phyloP scores from a whole-genome alignment of 2,888 invertebrate genomes.

The Cheilosia pagana region DNA sequence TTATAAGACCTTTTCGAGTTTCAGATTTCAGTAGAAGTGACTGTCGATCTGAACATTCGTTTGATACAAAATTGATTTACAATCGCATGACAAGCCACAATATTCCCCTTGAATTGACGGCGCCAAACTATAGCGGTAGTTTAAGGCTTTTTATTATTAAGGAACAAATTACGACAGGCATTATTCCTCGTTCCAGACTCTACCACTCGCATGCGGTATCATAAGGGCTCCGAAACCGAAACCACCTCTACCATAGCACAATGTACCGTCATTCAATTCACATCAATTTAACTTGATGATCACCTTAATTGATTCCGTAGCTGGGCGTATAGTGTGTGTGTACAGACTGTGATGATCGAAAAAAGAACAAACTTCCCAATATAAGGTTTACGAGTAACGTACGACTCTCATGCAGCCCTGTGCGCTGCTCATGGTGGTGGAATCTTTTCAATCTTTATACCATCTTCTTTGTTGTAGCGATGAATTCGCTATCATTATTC shows the following conservation, averaged over 20 bases:
- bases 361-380: slow-evolving; percentile 64
- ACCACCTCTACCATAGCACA: slow-evolving; percentile 52
- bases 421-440: slow-evolving; percentile 30
- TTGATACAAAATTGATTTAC: too few species aligned
- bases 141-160: slow-evolving; percentile 6
- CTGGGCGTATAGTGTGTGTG: slow-evolving; percentile 21
- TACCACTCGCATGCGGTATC: slow-evolving; percentile 39
- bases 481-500: slow-evolving; percentile 74
- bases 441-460: slow-evolving; percentile 47
- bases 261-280: slow-evolving; percentile 71
- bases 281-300: slow-evolving; percentile 74
- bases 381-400: slow-evolving; percentile 60
- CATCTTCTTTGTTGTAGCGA: slow-evolving; percentile 50
- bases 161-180: slow-evolving; percentile 34
- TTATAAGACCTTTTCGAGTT: too few species aligned
- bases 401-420: slow-evolving; percentile 29
- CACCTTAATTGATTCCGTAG: slow-evolving; percentile 72
- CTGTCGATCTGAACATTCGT: too few species aligned
- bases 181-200: neutral
- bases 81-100: too few species aligned
- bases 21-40: too few species aligned
- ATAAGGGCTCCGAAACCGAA: slow-evolving; percentile 66
- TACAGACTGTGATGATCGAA: slow-evolving; percentile 40
- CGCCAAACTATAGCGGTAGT: slow-evolving; percentile 11
- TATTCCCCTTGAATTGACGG: too few species aligned